Evolutionary conservation across 2,888 invertebrate species (phyloP), one percentile per base, ranked within the genome.

Genomic region (Ormia ochracea): DNA sequence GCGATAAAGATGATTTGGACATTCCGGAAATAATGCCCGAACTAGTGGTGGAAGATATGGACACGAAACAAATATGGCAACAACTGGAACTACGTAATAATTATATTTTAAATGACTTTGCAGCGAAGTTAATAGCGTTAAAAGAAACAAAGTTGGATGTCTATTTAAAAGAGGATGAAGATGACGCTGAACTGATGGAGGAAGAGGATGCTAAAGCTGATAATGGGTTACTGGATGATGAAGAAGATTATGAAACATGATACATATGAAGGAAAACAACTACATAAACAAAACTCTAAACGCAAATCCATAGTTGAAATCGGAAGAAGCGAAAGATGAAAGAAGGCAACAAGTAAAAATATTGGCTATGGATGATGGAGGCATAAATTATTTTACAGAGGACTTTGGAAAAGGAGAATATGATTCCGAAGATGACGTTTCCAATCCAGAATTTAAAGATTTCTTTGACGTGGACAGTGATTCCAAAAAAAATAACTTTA

Each of bases 61-160:
- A 98, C 86, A 93, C 94, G 66, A 98, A 98, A 88, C 98, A 98
- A 90, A 94, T 98, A 83, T 98, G 97, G 97, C 97, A 98, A 87
- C 94, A 98, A 90, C 89, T 98, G 31, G 97, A 98, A 87, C 90
- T 98, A 17, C 85, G 89, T 7, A 90, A 89, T 69, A 85, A 85
- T 33, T 36, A 80, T 0, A 82, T 85, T 2, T 19, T 86, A 6
- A 61, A 82, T 4, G 81, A 83, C 12, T 50, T 88, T 9, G 10
- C 94, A 4, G 92, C 94, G 0, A 92, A 91, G 84, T 88, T 93
- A 74, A 89, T 94, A 73, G 91, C 92, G 0, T 86, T 88, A 17
- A 92, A 92, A 85, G 87, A 87, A 50, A 81, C 90, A 84, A 83
- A 89, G 88, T 82, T 89, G 88, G 83, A 84, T 70, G 84, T 89